Conservation (phyloP, 1,140 invertebrate species). For the Phymastichus coffea region DNA sequence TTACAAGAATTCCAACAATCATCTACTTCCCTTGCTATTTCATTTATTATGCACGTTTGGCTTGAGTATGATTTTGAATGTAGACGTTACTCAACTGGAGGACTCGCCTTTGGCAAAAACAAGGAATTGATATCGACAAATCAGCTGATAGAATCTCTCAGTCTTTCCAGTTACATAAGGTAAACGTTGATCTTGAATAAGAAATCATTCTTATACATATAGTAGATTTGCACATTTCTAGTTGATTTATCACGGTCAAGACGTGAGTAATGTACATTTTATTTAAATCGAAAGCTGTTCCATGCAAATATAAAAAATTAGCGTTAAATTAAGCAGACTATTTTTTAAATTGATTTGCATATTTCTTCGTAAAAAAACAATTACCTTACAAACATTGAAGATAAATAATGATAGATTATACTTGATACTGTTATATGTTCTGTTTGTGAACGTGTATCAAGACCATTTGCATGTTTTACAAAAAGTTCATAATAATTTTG, state of each 20-base stretch:
- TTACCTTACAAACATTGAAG: too few species aligned
- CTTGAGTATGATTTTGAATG: conserved; percentile 35
- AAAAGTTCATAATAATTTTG: too few species aligned
- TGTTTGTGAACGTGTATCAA: too few species aligned
- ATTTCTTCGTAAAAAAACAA: not conserved
- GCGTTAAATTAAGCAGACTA: too few species aligned
- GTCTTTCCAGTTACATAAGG: conserved; percentile 52
- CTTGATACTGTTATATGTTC: too few species aligned
- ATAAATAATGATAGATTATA: too few species aligned
- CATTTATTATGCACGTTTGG: conserved; percentile 30
- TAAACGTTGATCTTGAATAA: conserved; percentile 23
- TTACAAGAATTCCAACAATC: conserved; percentile 10
- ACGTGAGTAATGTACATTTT: too few species aligned
- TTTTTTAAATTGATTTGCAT: not conserved
- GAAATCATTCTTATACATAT: conserved; percentile 16
- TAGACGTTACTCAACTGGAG: conserved; percentile 51
- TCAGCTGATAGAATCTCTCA: conserved; percentile 53
- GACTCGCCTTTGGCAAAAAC: conserved; percentile 51
- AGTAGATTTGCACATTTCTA: not conserved
- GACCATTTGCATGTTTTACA: too few species aligned
- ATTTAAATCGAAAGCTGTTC: too few species aligned
- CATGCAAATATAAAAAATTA: too few species aligned
- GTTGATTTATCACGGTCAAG: too few species aligned
- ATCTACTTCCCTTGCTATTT: conserved; percentile 19
- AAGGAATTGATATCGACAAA: conserved; percentile 50